Conservation (phyloP, 2,888 invertebrate species). For the Tenthredo livida region DNA sequence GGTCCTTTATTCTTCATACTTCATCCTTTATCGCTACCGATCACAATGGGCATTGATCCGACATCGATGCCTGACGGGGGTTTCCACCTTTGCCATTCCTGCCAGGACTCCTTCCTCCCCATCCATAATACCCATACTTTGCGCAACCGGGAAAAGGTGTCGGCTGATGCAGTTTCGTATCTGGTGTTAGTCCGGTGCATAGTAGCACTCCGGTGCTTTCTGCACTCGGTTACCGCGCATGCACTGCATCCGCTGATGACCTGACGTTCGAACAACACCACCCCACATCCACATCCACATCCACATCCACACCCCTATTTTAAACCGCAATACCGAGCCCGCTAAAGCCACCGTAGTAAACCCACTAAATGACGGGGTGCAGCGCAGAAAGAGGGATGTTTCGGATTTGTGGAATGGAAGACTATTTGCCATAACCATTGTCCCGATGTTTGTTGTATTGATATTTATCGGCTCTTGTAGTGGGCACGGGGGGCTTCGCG, state of each 20-base stretch:
- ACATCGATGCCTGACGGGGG: constrained; percentile 62
- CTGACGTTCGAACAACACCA: constrained; percentile 20
- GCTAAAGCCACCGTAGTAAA: constrained; percentile 48
- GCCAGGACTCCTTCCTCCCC: constrained; percentile 53
- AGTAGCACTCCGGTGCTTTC: background rate
- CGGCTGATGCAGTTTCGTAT: background rate
- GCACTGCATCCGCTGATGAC: background rate
- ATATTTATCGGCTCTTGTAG: constrained; percentile 71
- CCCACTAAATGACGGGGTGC: constrained; percentile 47
- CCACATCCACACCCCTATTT: background rate
- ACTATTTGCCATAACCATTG: constrained; percentile 44
- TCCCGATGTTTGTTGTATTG: constrained; percentile 71
- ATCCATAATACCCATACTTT: constrained; percentile 1
- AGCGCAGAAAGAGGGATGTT: constrained; percentile 27
- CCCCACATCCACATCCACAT: no score
- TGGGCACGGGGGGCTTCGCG: background rate
- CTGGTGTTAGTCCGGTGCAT: background rate
- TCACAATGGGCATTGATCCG: constrained; percentile 64
- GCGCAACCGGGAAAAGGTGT: constrained; percentile 41
- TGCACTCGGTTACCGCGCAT: no score
- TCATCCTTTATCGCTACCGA: constrained; percentile 56
- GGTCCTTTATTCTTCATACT: constrained; percentile 46
- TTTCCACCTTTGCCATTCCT: constrained; percentile 55
- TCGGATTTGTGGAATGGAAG: constrained; percentile 52
- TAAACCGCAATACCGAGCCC: constrained; percentile 42